A percentile compares a stretch with the other conserved stretches of the same genome.
These are phyloP conservation scores for Littorina saxatilis DNA, from an alignment of 1,140 invertebrate species.

Conservation along the genomic window DNA sequence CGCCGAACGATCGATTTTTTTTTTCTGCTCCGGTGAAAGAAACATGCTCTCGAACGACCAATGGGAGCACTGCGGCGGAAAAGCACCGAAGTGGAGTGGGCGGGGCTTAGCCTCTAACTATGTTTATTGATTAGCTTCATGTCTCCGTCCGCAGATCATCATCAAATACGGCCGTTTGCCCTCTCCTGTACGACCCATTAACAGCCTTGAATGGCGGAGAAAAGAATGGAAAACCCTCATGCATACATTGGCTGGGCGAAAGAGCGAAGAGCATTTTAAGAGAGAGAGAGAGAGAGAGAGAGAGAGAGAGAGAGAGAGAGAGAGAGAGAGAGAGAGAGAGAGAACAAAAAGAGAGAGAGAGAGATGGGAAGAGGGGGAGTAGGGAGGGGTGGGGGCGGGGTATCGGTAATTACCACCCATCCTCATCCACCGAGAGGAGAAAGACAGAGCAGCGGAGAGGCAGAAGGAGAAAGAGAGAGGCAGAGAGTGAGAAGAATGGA, in stretches of 20 bases:
- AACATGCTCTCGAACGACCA: too few species aligned
- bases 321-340: neutral
- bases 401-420: neutral
- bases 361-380: neutral
- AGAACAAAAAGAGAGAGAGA: too few species aligned
- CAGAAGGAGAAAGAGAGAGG: neutral
- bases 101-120: slow-evolving; percentile 1
- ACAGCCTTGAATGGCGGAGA: neutral
- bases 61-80: neutral
- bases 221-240: slow-evolving; percentile 29
- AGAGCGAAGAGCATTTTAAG: neutral
- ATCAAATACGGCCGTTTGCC: slow-evolving; percentile 15
- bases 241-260: slow-evolving; percentile 5
- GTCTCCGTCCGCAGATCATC: slow-evolving; percentile 13
- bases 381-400: neutral
- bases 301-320: neutral
- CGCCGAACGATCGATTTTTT: neutral
- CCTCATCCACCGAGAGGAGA: neutral
- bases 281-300: neutral
- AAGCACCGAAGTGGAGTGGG: neutral
- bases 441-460: slow-evolving; percentile 3
- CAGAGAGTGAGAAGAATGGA: neutral
- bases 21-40: too few species aligned
- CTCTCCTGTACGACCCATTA: slow-evolving; percentile 9
- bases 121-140: slow-evolving; percentile 14